phyloP scores from a whole-genome alignment of 2,888 invertebrate species.

The Agriopis marginaria region DNA sequence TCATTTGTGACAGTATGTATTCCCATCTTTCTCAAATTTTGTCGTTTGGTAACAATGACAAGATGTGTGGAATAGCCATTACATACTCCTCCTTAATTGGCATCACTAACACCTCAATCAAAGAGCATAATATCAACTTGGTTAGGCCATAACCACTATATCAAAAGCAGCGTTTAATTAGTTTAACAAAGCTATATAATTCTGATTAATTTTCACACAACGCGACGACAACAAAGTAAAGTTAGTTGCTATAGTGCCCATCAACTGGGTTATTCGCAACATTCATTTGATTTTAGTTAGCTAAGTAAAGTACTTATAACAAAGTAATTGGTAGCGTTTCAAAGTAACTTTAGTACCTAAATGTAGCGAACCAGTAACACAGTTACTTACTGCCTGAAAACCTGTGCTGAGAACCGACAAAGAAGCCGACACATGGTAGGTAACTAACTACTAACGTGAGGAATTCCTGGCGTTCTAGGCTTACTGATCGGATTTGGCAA shows the following conservation, averaged over 20 bases:
- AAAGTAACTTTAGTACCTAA: neutral
- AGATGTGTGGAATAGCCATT: too few species aligned
- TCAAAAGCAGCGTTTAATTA: neutral
- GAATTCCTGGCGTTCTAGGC: neutral
- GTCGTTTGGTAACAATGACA: too few species aligned
- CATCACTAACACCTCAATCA: too few species aligned
- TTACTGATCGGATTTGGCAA: neutral
- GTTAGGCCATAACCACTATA: neutral
- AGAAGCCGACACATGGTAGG: neutral
- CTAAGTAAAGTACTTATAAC: constrained; percentile 1
- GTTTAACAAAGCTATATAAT: neutral
- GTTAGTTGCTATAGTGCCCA: neutral
- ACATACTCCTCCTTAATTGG: too few species aligned
- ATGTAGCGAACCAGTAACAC: neutral
- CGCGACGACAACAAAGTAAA: constrained; percentile 8
- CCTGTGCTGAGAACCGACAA: neutral
- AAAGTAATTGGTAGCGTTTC: constrained; percentile 1
- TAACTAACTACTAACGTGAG: neutral
- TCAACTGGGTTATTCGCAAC: constrained; percentile 6
- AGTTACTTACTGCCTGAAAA: neutral
- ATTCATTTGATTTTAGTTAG: constrained; percentile 16
- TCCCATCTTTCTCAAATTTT: too few species aligned
- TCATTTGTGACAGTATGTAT: too few species aligned
- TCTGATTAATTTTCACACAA: constrained; percentile 14
- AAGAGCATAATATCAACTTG: neutral